A percentile compares a stretch with the other conserved stretches of the same genome.
Conservation (phyloP, 1,140 invertebrate genomes). For the Neodiprion lecontei region DNA sequence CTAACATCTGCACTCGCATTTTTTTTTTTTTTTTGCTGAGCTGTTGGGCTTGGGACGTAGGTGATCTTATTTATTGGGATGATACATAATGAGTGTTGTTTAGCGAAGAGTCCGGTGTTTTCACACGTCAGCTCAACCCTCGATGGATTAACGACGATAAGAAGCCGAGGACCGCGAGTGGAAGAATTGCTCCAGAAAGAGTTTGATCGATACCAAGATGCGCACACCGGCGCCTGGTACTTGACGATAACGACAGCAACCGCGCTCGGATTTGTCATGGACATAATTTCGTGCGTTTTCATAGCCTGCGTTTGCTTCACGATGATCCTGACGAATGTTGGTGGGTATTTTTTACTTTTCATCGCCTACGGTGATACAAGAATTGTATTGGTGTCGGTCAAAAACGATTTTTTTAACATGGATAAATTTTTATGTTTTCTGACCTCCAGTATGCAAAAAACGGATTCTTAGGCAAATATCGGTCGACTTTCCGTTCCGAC, state of each 20-base stretch:
- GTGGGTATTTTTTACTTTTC: constrained; percentile 28
- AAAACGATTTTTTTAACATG: no score
- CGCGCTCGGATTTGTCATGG: constrained; percentile 60
- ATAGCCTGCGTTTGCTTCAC: constrained; percentile 44
- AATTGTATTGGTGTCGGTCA: no score
- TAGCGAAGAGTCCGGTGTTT: constrained; percentile 80
- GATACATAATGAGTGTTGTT: no score
- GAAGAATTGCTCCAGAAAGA: constrained; percentile 73
- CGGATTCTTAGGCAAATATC: no score
- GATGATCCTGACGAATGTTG: constrained; percentile 53
- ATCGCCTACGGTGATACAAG: no score
- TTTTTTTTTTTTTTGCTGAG: no score
- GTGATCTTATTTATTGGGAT: no score
- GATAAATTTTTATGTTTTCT: no score
- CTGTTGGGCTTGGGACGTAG: no score
- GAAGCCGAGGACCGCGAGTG: constrained; percentile 68
- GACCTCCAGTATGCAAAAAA: no score
- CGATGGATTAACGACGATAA: constrained; percentile 81
- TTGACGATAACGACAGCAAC: constrained; percentile 65
- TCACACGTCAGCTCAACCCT: constrained; percentile 53
- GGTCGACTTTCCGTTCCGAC: no score
- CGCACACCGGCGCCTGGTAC: constrained; percentile 71
- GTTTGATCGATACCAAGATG: constrained; percentile 73
- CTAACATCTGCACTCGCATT: no score
- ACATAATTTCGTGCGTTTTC: constrained; percentile 43